Evolutionary conservation across 2,888 invertebrate genomes (phyloP), one percentile per base, ranked within the genome.

Genomic region (Plagodis dolabraria): DNA sequence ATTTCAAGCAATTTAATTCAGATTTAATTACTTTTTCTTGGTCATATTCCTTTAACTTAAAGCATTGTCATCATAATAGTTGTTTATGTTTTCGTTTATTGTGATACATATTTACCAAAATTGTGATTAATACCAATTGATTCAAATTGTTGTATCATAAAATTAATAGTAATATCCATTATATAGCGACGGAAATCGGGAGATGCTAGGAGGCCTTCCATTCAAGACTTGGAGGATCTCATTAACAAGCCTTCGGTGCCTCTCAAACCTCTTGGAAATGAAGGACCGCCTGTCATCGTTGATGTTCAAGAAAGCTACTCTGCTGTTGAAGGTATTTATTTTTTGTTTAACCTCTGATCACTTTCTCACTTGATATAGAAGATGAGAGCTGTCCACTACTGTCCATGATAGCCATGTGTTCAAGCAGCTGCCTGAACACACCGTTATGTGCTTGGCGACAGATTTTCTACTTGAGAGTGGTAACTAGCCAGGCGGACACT

Each of bases 241-340:
- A 96, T 98, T 86, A 97, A 98, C 85, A 97, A 97, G 85, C 96
- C 97, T 47, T 98, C 97, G 52, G 97, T 98, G 55, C 98, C 99
- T 49, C 93, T 99, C 69, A 96, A 95, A 83, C 94, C 97, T 67
- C 86, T 95, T 55, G 98, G 98, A 67, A 94, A 95, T 79, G 95
- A 95, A 68, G 98, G 97, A 63, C 97, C 98, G 69, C 98, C 99
- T 44, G 94, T 95, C 70, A 98, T 99, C 85, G 96, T 98, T 70
- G 98, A 98, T 87, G 96, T 97, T 47, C 97, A 98, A 86, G 98
- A 98, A 84, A 99, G 97, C 82, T 98, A 99, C 90, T 97, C 98
- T 47, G 98, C 98, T 60, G 96, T 98, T 88, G 99, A 99, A 96
- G 99, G 99, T 98, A 56, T 46, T 0, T 33, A 85, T 22, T 22